phyloP scores from a whole-genome alignment of 2,113 vertebrate genomes.

The Rhadina sibilatrix region DNA sequence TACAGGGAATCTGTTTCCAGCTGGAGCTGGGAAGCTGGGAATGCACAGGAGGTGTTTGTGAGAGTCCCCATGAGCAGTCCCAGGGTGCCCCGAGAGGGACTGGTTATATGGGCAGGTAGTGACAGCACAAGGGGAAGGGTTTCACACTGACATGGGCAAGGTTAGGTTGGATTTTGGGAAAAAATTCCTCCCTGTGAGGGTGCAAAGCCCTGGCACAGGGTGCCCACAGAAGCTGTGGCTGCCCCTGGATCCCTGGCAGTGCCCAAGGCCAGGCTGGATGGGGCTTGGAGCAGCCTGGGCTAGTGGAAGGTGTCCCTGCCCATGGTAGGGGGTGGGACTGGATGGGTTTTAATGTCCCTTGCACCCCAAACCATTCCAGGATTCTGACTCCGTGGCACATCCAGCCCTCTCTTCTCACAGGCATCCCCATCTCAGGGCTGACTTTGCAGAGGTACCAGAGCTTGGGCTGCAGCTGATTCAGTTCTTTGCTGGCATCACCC shows the following conservation, averaged over 20 bases:
- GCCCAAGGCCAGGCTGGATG: fast-evolving
- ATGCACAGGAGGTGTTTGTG: fast-evolving
- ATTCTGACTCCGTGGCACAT: background rate
- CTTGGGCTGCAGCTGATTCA: background rate
- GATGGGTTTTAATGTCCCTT: background rate
- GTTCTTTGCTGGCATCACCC: background rate
- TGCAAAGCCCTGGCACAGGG: background rate
- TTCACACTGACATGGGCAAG: background rate
- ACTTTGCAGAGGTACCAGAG: background rate
- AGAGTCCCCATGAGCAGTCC: fast-evolving
- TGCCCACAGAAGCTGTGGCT: background rate
- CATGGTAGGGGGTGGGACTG: background rate
- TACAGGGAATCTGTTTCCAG: fast-evolving
- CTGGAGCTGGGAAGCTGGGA: background rate
- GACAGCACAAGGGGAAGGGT: background rate
- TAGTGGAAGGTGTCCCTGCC: fast-evolving
- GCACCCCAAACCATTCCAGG: background rate
- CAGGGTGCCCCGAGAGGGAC: fast-evolving
- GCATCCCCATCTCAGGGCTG: background rate
- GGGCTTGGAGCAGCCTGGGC: background rate
- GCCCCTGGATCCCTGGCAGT: background rate
- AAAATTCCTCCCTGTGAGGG: background rate
- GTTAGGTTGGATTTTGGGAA: background rate
- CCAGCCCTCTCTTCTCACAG: background rate
- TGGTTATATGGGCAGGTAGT: no score